Conservation (phyloP, 2,113 vertebrate genomes). For the Steatornis caripensis region DNA sequence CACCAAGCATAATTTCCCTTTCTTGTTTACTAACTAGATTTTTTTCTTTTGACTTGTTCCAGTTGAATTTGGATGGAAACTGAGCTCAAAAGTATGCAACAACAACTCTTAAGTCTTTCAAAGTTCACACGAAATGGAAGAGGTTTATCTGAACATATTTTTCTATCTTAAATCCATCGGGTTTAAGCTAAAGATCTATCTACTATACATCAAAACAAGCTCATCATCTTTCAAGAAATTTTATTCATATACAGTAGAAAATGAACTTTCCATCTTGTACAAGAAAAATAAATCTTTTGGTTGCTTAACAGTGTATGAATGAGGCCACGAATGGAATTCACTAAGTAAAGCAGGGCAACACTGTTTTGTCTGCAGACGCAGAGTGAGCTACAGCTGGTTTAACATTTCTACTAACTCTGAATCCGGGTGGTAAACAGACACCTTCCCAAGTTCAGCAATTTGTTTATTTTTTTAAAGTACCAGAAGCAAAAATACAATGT, state of each 20-base stretch:
- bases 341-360: neutral
- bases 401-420: neutral
- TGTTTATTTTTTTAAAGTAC: neutral
- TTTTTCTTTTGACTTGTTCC: neutral
- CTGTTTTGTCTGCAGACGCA: neutral
- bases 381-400: neutral
- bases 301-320: neutral
- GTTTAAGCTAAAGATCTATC: neutral
- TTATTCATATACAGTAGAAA: neutral
- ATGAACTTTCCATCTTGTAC: neutral
- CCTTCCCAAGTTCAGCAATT: neutral
- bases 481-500: neutral
- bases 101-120: neutral
- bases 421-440: neutral
- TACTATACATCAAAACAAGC: neutral
- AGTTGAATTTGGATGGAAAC: neutral
- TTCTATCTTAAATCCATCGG: neutral
- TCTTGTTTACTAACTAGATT: neutral
- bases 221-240: neutral
- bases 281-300: conserved; percentile 1
- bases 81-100: neutral
- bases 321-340: neutral
- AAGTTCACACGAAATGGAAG: neutral
- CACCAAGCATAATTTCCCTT: neutral
- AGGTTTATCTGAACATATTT: neutral